A percentile compares a stretch with the other conserved stretches of the same genome.
Conservation (phyloP, 2,888 invertebrate species). For the Neoscelio sp. region DNA sequence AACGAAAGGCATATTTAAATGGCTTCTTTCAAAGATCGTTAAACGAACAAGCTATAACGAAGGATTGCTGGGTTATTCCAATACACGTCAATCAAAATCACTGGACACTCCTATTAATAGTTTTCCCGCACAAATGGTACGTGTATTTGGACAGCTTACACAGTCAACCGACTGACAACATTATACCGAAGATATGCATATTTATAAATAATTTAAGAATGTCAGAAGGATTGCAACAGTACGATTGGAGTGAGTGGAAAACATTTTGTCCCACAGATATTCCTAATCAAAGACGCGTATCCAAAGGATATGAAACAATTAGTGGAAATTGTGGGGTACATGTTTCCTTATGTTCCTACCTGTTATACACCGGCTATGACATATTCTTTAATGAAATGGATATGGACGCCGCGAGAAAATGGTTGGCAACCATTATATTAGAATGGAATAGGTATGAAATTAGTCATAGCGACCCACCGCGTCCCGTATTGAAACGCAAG, state of each 20-base stretch:
- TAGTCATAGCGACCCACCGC: no score
- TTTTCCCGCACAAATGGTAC: constrained; percentile 17
- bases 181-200: background rate
- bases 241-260: constrained; percentile 7
- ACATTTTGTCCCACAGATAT: constrained; percentile 13
- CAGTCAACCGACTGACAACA: background rate
- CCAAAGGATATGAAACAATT: background rate
- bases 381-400: background rate
- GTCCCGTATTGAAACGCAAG: no score
- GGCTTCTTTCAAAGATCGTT: background rate
- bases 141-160: constrained; percentile 27
- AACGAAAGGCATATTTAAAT: background rate
- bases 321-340: constrained; percentile 13
- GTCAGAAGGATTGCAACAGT: background rate
- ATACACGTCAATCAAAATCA: constrained; percentile 2
- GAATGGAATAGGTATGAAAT: constrained; percentile 14
- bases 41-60: background rate
- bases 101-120: constrained; percentile 1
- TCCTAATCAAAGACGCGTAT: constrained; percentile 2
- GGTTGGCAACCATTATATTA: constrained; percentile 1
- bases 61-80: constrained; percentile 1
- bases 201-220: background rate
- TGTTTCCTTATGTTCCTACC: background rate
- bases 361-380: background rate
- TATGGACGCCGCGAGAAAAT: background rate